Evolutionary conservation across 2,888 invertebrate genomes (phyloP).

Genomic region (Acanthosepion esculentum): DNA sequence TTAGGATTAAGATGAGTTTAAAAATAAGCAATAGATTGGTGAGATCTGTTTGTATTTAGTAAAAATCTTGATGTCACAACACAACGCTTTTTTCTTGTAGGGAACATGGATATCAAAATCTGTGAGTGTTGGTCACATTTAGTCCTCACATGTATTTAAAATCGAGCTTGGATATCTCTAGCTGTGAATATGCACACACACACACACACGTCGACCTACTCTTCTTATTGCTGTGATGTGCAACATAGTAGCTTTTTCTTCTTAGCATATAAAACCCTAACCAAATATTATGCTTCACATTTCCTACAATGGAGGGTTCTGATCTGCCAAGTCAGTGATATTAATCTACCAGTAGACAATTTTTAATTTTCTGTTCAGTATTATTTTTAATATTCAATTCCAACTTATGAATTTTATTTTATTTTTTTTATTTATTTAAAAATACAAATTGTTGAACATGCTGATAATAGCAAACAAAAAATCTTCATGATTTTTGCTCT

Average conservation of each 20-base stretch:
- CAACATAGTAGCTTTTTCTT: background rate
- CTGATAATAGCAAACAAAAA: background rate
- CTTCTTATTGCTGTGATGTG: background rate
- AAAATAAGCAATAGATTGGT: background rate
- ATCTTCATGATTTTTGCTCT: background rate
- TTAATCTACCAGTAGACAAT: background rate
- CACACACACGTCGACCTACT: background rate
- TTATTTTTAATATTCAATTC: background rate
- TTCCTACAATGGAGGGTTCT: background rate
- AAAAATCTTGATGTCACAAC: background rate
- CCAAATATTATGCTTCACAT: background rate
- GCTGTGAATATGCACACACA: background rate
- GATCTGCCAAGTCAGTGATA: background rate
- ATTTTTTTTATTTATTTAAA: too few species aligned
- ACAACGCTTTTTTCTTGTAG: slow-evolving; percentile 39
- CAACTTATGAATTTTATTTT: background rate
- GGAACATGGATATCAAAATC: slow-evolving; percentile 45
- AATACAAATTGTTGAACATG: too few species aligned
- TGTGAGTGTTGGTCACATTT: slow-evolving; percentile 39
- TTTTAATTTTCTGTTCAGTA: background rate
- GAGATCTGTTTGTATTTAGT: background rate
- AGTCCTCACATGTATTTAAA: background rate
- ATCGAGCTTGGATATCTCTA: background rate
- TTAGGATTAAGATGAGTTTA: background rate
- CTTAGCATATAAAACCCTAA: background rate